These are phyloP conservation scores for Dascyllus trimaculatus DNA, from an alignment of 2,113 vertebrate species.

Conservation along the genomic window DNA sequence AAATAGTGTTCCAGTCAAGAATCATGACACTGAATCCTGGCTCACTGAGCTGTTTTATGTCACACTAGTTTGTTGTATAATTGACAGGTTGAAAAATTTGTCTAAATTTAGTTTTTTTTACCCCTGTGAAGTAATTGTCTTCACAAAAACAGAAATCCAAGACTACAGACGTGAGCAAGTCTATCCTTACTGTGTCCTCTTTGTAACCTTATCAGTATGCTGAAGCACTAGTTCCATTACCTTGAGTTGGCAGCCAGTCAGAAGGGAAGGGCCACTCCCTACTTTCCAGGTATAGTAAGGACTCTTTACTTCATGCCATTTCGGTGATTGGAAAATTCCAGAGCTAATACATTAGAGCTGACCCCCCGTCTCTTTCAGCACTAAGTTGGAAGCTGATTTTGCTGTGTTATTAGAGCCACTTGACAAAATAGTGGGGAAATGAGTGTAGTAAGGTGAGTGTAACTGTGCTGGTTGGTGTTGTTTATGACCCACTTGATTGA, in stretches of 20 bases:
- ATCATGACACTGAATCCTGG: background rate
- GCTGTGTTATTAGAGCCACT: slow-evolving; percentile 27
- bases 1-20: background rate
- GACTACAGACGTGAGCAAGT: background rate
- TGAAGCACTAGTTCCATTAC: slow-evolving; percentile 56
- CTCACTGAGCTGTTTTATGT: background rate
- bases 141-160: background rate
- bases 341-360: slow-evolving; percentile 65
- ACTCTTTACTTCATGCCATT: slow-evolving; percentile 69
- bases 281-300: slow-evolving; percentile 64
- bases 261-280: slow-evolving; percentile 47
- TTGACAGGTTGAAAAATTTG: background rate
- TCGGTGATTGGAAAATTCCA: slow-evolving; percentile 76
- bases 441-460: slow-evolving; percentile 2
- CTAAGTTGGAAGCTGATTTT: slow-evolving; percentile 48
- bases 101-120: background rate
- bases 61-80: background rate
- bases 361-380: slow-evolving; percentile 40
- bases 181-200: slow-evolving; percentile 44
- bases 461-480: background rate
- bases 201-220: slow-evolving; percentile 74
- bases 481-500: slow-evolving; percentile 15
- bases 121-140: background rate
- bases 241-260: slow-evolving; percentile 76
- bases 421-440: slow-evolving; percentile 22